Base-by-base conservation (phyloP, 2,888 invertebrate species). In the Hydrotaea cyrtoneurina region DNA sequence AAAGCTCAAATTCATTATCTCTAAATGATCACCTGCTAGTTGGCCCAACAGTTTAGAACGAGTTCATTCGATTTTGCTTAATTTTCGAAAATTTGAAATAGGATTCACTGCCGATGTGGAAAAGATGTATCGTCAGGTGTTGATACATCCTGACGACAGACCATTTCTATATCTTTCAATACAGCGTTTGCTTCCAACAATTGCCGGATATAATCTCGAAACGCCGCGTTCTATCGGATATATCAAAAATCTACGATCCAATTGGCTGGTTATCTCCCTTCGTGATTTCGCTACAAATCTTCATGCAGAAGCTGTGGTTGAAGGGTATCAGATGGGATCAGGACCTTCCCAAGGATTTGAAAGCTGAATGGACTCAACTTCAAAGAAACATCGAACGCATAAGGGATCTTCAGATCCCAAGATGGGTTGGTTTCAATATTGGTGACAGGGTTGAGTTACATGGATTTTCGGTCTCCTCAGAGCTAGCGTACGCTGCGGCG, bases 51-150 rank as follows among this genome's bases (percentile, higher is more conserved):
- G n/a, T n/a, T n/a, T n/a, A n/a, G n/a, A n/a, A n/a, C n/a, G n/a
- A n/a, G n/a, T n/a, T n/a, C n/a, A n/a, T n/a, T 36, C 81, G 1
- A 36, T 64, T 15, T 4, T 64, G 15, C 17, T 36, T 1, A 64
- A 36, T 7, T 31, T 15, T 15, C 36, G 31, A 3, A 57, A 59
- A 19, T 78, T 80, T 74, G 17, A 39, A 62, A 75, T 78, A 36
- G 88, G 87, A 0, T 78, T 90, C 0, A 85, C 79, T 4, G 88
- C 87, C 2, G 90, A 91, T 74, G 86, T 91, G 1, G 86, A 71
- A n/a, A 71, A 71, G n/a, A 55, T 72, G 26, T 72, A 72, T 10
- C 21, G 72, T 15, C 72, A 72, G 13, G 7, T 72, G 1, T 23
- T 26, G 2, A 36, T 72, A 13, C 17, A 53, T 26, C 17, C 31